Evolutionary conservation across 2,888 invertebrate genomes (phyloP).

Genomic region (Arenicola marina): DNA sequence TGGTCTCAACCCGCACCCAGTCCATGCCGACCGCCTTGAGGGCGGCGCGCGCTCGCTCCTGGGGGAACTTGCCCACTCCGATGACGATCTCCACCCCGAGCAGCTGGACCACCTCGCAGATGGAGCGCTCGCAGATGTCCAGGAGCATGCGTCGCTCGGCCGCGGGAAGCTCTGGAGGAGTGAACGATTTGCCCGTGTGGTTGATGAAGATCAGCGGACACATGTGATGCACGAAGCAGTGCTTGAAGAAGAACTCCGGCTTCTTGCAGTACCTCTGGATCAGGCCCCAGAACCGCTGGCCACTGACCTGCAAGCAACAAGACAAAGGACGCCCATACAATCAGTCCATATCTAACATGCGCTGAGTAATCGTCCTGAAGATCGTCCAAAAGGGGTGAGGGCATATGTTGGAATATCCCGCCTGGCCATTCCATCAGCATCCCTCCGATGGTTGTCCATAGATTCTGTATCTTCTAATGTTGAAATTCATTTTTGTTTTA

Average conservation of each 20-base stretch:
- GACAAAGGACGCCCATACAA: no score
- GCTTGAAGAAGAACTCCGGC: conserved; percentile 77
- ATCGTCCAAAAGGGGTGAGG: no score
- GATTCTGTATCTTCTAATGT: no score
- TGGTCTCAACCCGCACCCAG: conserved; percentile 65
- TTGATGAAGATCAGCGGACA: conserved; percentile 86
- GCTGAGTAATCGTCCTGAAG: no score
- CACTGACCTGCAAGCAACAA: conserved; percentile 64
- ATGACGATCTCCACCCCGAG: conserved; percentile 75
- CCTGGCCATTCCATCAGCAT: no score
- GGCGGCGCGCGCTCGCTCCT: conserved; percentile 69
- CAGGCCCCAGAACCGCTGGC: conserved; percentile 81
- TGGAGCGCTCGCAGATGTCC: conserved; percentile 71
- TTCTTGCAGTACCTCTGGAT: conserved; percentile 72
- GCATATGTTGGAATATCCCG: no score
- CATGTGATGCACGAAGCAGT: conserved; percentile 85
- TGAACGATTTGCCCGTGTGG: conserved; percentile 78
- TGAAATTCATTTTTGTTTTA: no score
- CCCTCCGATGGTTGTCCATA: no score
- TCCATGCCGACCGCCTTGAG: conserved; percentile 53
- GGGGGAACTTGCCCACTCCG: conserved; percentile 80
- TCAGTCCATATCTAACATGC: no score
- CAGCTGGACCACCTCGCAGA: conserved; percentile 72
- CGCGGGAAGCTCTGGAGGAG: conserved; percentile 74
- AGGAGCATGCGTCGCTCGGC: conserved; percentile 1